Conservation (phyloP, 2,888 invertebrate genomes). For the Encarsia formosa region DNA sequence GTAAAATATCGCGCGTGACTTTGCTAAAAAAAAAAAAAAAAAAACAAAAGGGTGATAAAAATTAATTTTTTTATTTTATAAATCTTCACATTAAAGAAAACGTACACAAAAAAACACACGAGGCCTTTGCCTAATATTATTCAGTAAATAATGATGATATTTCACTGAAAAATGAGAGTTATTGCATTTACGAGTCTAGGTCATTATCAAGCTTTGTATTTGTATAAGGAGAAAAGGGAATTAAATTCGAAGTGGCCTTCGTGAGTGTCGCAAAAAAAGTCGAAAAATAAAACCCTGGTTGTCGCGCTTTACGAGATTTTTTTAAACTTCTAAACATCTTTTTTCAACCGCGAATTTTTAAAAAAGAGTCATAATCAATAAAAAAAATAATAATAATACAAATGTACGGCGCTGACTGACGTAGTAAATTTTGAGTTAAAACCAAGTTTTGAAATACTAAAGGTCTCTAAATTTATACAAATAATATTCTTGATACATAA, state of each 20-base stretch:
- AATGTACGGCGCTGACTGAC: constrained; percentile 21
- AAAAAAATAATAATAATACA: constrained; percentile 10
- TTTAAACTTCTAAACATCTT: constrained; percentile 25
- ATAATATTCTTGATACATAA: constrained; percentile 51
- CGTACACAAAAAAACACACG: constrained; percentile 34
- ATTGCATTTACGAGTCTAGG: constrained; percentile 28
- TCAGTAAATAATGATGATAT: constrained; percentile 26
- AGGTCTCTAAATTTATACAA: constrained; percentile 27
- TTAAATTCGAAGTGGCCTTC: constrained; percentile 51
- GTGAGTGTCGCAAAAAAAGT: constrained; percentile 35
- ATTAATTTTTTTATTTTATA: constrained; percentile 28
- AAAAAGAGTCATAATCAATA: constrained; percentile 5
- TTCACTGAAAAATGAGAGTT: constrained; percentile 27
- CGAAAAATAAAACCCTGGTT: constrained; percentile 31
- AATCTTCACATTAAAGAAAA: constrained; percentile 27
- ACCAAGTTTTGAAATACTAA: constrained; percentile 11
- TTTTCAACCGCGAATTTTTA: constrained; percentile 13
- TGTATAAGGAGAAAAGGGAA: constrained; percentile 38
- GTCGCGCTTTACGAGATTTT: constrained; percentile 40
- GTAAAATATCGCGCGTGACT: constrained; percentile 36
- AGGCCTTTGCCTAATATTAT: constrained; percentile 36
- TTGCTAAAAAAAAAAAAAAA: constrained; percentile 32
- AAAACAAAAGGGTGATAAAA: constrained; percentile 24
- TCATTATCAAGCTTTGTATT: constrained; percentile 39
- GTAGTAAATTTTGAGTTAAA: constrained; percentile 13